phyloP scores from a whole-genome alignment of 2,113 vertebrate genomes.

The Elephantulus edwardii region DNA sequence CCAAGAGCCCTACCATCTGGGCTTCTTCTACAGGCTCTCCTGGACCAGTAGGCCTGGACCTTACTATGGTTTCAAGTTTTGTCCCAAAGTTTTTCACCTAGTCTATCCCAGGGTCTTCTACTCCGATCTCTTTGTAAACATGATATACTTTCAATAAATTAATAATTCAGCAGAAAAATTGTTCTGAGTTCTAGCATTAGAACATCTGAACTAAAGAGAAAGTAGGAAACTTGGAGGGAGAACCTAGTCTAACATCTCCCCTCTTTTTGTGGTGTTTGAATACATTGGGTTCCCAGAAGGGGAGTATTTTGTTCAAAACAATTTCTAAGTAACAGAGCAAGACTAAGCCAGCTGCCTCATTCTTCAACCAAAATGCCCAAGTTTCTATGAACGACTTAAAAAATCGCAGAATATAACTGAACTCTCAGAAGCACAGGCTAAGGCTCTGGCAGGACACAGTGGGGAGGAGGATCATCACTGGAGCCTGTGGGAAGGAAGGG shows the following conservation, averaged over 20 bases:
- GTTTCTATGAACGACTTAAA: constrained; percentile 30
- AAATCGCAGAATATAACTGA: neutral
- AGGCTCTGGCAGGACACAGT: neutral
- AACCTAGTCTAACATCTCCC: neutral
- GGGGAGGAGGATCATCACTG: neutral
- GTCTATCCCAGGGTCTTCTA: too few relatives aligned
- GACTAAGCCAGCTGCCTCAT: neutral
- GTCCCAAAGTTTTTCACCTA: too few relatives aligned
- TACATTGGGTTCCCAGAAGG: neutral
- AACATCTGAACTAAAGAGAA: neutral
- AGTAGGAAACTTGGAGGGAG: neutral
- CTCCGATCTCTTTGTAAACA: too few relatives aligned
- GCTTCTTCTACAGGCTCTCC: too few relatives aligned
- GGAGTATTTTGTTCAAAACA: neutral
- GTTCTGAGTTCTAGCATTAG: neutral
- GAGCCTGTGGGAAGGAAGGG: neutral
- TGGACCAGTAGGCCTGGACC: too few relatives aligned
- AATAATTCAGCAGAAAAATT: constrained; percentile 70
- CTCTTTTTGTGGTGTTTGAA: neutral
- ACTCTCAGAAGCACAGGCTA: neutral
- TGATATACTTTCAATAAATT: constrained; percentile 45
- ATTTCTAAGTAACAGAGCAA: neutral
- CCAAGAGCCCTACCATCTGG: too few relatives aligned
- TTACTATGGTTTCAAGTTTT: too few relatives aligned
- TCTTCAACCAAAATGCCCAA: neutral